Base-by-base conservation (phyloP, 2,113 vertebrate species). In the Lycaon pictus region DNA sequence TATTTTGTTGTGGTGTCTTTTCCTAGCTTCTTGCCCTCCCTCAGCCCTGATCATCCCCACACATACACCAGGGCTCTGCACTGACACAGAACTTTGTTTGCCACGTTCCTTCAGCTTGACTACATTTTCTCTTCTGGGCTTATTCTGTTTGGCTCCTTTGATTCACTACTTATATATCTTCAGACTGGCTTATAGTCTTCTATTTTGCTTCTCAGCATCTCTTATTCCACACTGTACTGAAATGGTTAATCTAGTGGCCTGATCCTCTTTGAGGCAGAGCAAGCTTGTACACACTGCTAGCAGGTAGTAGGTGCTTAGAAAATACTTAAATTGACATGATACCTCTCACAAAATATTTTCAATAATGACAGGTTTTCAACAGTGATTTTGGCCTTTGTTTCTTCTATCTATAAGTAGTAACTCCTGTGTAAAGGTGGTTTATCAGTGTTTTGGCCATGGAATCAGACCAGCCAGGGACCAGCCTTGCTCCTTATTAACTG, bases 361-460 rank as follows among this genome's bases (percentile, higher is more conserved):
- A 48, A 4, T 58, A 60, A 48, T 48, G 4, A 55, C n/a, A 83
- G 53, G 27, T 96, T 56, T 86, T 29, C 7, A 55, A 25, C 2
- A 48, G 23, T 80, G 56, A 72, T 90, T 83, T 83, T 82, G 55
- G 77, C 12, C 17, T 90, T 94, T 93, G 37, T 77, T 88, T 76
- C 79, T 90, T 23, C 35, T 55, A 12, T n/a, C n/a, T 1, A 0
- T 71, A 71, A 86, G 13, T 32, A 58, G 15, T 67, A 74, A 48
- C 71, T 93, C 12, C 27, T 63, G 15, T 55, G n/a, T 76, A 82
- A 88, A 79, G 11, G 16, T 55, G 53, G 23, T 72, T 87, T 69
- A 80, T 17, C 11, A 62, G 11, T 86, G 3, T 72, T 95, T 93
- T 76, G 93, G 17, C 20, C 25, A 3, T 25, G 67, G 32, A 90